Percentiles rank a stretch among this genome's conserved stretches.
These are phyloP conservation scores for Nowickia ferox DNA, from an alignment of 2,888 invertebrate species.

Conservation along the genomic window DNA sequence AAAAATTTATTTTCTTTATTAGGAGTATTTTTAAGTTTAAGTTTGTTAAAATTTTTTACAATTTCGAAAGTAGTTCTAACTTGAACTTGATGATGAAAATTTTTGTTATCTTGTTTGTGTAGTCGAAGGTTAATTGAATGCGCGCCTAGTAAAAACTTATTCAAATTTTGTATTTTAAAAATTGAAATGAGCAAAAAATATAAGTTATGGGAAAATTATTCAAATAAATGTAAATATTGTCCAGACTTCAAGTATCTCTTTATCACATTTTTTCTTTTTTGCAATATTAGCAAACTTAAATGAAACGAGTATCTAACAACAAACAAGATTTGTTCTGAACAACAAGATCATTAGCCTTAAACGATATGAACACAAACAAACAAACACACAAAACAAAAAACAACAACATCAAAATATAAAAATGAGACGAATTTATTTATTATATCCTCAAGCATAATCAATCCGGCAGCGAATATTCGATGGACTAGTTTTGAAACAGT, in stretches of 20 bases:
- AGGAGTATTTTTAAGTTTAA: too few species aligned
- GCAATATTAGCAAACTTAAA: constrained; percentile 26
- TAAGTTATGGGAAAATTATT: constrained; percentile 15
- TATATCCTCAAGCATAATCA: constrained; percentile 12
- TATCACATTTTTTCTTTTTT: background rate
- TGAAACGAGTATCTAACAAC: constrained; percentile 10
- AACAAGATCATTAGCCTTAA: constrained; percentile 60
- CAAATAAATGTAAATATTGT: constrained; percentile 26
- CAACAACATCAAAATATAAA: constrained; percentile 27
- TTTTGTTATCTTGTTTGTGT: too few species aligned
- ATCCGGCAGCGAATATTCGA: constrained; percentile 17
- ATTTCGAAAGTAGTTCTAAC: too few species aligned
- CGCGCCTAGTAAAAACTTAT: too few species aligned
- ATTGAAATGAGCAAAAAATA: too few species aligned
- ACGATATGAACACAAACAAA: constrained; percentile 2
- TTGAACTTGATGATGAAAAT: too few species aligned
- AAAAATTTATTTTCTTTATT: too few species aligned
- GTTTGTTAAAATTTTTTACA: too few species aligned
- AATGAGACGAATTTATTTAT: background rate
- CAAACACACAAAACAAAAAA: background rate
- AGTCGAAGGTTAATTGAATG: too few species aligned
- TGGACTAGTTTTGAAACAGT: constrained; percentile 59
- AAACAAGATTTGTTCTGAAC: constrained; percentile 39
- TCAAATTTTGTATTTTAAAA: too few species aligned
- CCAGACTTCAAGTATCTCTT: background rate